These are phyloP conservation scores for Anniella stebbinsi DNA, from an alignment of 2,797 vertebrate species.

Conservation along the genomic window DNA sequence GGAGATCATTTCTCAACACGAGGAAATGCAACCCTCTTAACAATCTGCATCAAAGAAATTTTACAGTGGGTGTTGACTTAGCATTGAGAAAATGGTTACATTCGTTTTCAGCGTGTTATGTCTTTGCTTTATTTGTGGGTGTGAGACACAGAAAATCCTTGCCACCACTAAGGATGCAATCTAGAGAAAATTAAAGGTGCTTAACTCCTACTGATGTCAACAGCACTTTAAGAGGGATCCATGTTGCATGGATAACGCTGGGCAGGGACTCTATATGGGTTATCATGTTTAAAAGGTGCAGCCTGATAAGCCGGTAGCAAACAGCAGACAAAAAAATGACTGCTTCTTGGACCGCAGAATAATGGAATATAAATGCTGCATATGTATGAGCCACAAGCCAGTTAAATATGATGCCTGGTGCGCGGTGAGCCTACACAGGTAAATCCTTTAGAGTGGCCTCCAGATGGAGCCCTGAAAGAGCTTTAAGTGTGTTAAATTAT, in stretches of 20 bases:
- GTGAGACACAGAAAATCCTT: conserved; percentile 40
- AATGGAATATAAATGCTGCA: neutral
- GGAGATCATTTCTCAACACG: conserved; percentile 21
- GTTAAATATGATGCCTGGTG: neutral
- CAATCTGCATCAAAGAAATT: conserved; percentile 49
- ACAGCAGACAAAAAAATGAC: neutral
- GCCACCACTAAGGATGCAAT: neutral
- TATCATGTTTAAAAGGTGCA: neutral
- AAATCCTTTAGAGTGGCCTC: neutral
- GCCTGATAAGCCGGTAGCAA: neutral
- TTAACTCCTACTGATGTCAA: neutral
- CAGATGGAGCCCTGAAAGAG: neutral
- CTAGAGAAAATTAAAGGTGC: neutral
- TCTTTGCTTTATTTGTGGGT: conserved; percentile 39
- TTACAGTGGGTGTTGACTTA: conserved; percentile 57
- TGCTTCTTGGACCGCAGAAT: neutral
- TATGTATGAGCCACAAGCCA: neutral
- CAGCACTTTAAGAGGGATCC: neutral
- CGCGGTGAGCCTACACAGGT: too few relatives aligned
- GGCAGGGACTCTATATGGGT: neutral
- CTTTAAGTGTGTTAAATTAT: neutral
- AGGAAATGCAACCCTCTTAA: conserved; percentile 34
- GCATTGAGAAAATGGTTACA: conserved; percentile 46
- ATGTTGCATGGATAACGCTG: neutral
- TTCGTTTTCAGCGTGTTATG: conserved; percentile 42